phyloP scores from a whole-genome alignment of 2,888 invertebrate species.

The Tridacna gigas region DNA sequence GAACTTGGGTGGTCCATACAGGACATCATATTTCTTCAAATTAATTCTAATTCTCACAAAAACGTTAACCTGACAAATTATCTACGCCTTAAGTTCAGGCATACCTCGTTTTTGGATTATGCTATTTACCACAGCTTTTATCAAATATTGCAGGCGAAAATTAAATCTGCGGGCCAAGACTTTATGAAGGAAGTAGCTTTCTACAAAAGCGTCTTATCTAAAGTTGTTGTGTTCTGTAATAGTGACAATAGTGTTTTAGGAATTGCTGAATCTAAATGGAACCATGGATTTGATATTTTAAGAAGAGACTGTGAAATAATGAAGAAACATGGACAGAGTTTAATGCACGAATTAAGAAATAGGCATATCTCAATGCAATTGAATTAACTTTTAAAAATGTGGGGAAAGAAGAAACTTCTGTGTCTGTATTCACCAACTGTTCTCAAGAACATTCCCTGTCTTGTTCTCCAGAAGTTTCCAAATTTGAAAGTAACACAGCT shows the following conservation, averaged over 20 bases:
- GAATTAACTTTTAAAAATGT: no score
- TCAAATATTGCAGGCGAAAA: slow-evolving; percentile 23
- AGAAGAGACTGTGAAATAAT: slow-evolving; percentile 32
- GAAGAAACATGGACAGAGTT: no score
- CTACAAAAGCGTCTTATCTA: slow-evolving; percentile 17
- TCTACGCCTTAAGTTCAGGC: slow-evolving; percentile 25
- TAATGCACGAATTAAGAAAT: no score
- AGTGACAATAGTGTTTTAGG: neutral
- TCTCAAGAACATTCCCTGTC: no score
- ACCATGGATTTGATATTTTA: slow-evolving; percentile 14
- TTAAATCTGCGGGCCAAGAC: slow-evolving; percentile 1
- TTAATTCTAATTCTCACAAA: slow-evolving; percentile 34
- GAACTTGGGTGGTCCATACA: slow-evolving; percentile 34
- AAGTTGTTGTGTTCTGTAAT: slow-evolving; percentile 31
- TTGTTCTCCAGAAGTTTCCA: no score
- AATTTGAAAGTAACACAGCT: no score
- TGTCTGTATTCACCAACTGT: no score
- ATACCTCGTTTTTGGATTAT: slow-evolving; percentile 45
- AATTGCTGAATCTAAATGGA: slow-evolving; percentile 35
- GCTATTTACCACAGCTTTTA: slow-evolving; percentile 39
- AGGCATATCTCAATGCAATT: no score
- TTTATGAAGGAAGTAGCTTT: slow-evolving; percentile 42
- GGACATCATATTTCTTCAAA: slow-evolving; percentile 36
- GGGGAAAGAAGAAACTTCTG: no score
- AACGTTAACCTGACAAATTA: neutral